phyloP scores from a whole-genome alignment of 2,113 vertebrate species.

The Leiothrix lutea region DNA sequence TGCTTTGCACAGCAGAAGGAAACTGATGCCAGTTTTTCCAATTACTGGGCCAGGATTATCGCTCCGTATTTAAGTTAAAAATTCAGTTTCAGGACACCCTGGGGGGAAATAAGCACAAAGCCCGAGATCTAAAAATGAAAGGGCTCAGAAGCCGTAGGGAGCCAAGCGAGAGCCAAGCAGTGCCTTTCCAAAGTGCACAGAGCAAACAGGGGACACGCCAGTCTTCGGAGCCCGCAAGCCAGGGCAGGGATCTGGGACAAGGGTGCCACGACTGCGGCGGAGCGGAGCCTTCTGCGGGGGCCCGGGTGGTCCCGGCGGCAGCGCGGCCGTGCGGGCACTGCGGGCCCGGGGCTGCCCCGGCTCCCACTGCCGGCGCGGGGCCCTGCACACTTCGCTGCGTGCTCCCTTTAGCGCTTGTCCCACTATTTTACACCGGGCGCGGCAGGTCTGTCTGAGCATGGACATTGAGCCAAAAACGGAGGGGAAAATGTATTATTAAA shows the following conservation, averaged over 20 bases:
- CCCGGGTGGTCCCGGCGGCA: background rate
- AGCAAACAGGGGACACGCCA: background rate
- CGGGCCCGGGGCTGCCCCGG: background rate
- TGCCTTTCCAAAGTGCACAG: background rate
- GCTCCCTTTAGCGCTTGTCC: background rate
- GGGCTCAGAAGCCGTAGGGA: background rate
- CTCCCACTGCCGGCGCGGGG: background rate
- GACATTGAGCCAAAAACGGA: background rate
- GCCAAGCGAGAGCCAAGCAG: background rate
- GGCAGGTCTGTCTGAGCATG: background rate
- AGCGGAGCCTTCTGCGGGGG: background rate
- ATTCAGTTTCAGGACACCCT: background rate
- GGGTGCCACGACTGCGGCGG: background rate
- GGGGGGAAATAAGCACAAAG: background rate
- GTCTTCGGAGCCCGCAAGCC: background rate
- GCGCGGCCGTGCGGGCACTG: background rate
- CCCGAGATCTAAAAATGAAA: background rate
- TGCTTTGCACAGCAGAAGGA: background rate
- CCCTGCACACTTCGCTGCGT: background rate
- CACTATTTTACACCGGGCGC: background rate
- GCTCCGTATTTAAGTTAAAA: background rate
- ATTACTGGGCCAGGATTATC: background rate
- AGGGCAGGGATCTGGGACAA: background rate
- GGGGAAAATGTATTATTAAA: accelerated
- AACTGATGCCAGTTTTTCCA: slow-evolving; percentile 27